A percentile compares a stretch with the other conserved stretches of the same genome.
These are phyloP conservation scores for Argentina silus DNA, from an alignment of 2,797 vertebrate genomes.

Conservation along the genomic window DNA sequence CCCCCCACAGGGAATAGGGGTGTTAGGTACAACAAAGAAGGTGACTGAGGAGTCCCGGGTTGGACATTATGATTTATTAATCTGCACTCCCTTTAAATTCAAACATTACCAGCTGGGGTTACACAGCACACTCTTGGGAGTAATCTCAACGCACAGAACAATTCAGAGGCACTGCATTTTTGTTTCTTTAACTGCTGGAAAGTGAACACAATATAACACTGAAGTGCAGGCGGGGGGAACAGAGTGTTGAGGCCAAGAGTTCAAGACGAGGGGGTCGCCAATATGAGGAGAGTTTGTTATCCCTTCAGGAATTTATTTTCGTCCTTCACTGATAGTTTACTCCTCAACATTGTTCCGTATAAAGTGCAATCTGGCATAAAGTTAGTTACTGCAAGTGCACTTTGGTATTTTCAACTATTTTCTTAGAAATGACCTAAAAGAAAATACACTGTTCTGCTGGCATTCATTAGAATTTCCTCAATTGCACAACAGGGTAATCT, in stretches of 20 bases:
- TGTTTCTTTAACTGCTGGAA: slow-evolving; percentile 56
- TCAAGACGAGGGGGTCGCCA: slow-evolving; percentile 60
- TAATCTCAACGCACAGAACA: slow-evolving; percentile 74
- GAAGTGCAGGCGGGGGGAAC: slow-evolving; percentile 56
- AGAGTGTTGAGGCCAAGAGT: slow-evolving; percentile 51
- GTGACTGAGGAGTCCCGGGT: slow-evolving; percentile 80
- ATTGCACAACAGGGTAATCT: neutral
- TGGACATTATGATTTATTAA: slow-evolving; percentile 91
- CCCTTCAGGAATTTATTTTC: slow-evolving; percentile 53
- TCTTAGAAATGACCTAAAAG: neutral
- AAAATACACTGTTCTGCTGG: neutral
- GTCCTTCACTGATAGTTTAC: slow-evolving; percentile 34
- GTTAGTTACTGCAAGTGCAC: too few relatives aligned
- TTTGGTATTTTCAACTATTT: neutral
- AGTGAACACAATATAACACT: slow-evolving; percentile 55
- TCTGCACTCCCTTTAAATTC: slow-evolving; percentile 76
- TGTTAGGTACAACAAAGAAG: slow-evolving; percentile 82
- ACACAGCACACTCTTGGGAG: slow-evolving; percentile 70
- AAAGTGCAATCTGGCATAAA: slow-evolving; percentile 21
- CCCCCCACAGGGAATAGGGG: slow-evolving; percentile 67
- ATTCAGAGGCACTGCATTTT: slow-evolving; percentile 64
- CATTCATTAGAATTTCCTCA: neutral
- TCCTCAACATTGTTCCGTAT: slow-evolving; percentile 40
- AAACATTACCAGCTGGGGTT: slow-evolving; percentile 72
- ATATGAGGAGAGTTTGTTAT: slow-evolving; percentile 56